Evolutionary conservation across 2,113 vertebrate genomes (phyloP).

Genomic region (Pogona vitticeps): DNA sequence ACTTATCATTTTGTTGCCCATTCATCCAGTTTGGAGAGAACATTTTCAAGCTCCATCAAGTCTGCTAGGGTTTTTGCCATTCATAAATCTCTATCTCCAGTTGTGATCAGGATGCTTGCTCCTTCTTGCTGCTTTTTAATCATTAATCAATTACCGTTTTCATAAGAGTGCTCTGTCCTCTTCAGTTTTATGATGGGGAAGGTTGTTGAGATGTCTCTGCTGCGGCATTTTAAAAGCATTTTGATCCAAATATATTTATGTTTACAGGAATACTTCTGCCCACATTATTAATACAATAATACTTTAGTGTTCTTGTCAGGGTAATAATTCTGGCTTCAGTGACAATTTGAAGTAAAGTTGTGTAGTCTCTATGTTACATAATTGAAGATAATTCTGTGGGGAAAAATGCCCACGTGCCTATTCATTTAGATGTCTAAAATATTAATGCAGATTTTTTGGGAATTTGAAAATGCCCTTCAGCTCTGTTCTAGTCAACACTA

Average conservation of each 20-base stretch:
- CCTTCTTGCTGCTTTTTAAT: neutral
- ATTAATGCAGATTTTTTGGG: neutral
- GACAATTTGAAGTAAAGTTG: neutral
- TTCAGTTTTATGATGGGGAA: no score
- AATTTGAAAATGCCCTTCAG: neutral
- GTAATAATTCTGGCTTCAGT: neutral
- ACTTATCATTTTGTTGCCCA: no score
- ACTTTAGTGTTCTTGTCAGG: no score
- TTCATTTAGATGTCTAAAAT: neutral
- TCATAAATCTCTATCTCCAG: no score
- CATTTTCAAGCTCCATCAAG: no score
- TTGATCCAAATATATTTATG: neutral
- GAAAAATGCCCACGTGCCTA: neutral
- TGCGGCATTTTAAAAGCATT: neutral
- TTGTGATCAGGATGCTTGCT: neutral
- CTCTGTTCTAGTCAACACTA: neutral
- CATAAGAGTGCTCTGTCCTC: neutral
- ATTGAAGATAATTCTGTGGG: neutral
- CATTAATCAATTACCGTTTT: neutral
- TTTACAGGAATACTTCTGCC: neutral
- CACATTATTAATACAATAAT: no score
- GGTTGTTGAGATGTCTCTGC: neutral
- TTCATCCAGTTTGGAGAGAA: no score
- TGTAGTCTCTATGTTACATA: conserved; percentile 13
- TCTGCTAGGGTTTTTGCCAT: no score